A percentile compares a stretch with the other conserved stretches of the same genome.
These are phyloP conservation scores for Chascanopsetta lugubris DNA, from an alignment of 2,113 vertebrate genomes.

Conservation along the genomic window DNA sequence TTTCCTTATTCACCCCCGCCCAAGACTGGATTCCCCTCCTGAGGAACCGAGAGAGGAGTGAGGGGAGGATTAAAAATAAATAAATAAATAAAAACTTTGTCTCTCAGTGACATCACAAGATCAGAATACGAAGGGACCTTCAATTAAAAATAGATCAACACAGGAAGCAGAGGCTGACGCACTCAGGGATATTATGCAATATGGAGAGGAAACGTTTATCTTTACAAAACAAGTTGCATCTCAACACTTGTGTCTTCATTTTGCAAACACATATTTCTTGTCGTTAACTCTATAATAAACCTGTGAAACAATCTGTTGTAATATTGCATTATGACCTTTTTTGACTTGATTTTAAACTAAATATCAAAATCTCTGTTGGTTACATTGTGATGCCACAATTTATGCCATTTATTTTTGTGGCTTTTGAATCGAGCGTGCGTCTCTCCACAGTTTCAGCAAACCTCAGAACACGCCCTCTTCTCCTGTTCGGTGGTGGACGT, in stretches of 20 bases:
- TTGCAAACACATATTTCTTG: too few species aligned
- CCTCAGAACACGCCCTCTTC: conserved; percentile 97
- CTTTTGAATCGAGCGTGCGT: too few species aligned
- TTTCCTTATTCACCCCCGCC: conserved; percentile 11
- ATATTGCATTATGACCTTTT: too few species aligned
- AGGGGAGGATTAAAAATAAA: conserved; percentile 18
- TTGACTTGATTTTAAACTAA: too few species aligned
- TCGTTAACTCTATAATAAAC: too few species aligned
- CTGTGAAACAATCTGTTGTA: too few species aligned
- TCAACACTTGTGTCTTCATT: background rate
- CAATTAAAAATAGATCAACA: conserved; percentile 27
- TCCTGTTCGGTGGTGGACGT: conserved; percentile 98
- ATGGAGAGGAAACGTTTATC: conserved; percentile 20
- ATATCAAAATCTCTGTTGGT: too few species aligned
- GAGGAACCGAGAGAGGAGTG: background rate
- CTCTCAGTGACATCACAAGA: conserved; percentile 8
- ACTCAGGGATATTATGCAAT: conserved; percentile 3
- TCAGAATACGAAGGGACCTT: conserved; percentile 51
- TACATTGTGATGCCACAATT: too few species aligned
- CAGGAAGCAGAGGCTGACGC: conserved; percentile 8
- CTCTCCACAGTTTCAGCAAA: conserved; percentile 91
- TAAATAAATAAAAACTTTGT: conserved; percentile 27
- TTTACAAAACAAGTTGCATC: background rate
- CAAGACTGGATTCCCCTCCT: conserved; percentile 15
- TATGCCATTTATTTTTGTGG: too few species aligned